Evolutionary conservation across 2,797 vertebrate species (phyloP).

Genomic region (Trachops cirrhosus): DNA sequence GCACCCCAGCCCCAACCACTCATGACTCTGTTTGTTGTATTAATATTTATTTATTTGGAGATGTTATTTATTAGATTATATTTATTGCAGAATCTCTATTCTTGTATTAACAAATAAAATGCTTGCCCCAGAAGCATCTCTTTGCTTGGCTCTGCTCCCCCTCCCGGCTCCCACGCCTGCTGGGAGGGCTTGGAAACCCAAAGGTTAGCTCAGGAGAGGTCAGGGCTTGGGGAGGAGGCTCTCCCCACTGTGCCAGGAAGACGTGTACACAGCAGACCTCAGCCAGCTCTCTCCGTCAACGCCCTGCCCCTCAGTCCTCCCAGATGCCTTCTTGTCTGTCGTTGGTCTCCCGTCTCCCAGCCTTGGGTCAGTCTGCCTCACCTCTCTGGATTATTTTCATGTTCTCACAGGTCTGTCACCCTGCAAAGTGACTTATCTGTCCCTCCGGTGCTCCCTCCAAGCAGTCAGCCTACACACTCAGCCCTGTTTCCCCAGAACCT

Average conservation of each 20-base stretch:
- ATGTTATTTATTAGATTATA: constrained; percentile 88
- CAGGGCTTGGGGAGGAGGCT: neutral
- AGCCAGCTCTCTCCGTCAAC: neutral
- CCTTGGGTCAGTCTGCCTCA: neutral
- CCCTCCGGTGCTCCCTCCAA: neutral
- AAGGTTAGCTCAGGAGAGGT: neutral
- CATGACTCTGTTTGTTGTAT: constrained; percentile 81
- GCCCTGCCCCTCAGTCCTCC: neutral
- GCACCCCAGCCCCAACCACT: constrained; percentile 61
- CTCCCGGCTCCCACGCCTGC: neutral
- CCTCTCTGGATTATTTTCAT: neutral
- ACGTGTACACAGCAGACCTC: neutral
- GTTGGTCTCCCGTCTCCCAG: neutral
- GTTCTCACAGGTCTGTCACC: neutral
- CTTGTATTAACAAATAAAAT: constrained; percentile 87
- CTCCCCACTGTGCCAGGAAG: neutral
- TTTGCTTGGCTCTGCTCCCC: neutral
- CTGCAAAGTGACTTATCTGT: neutral
- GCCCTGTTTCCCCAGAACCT: neutral
- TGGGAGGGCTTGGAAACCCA: neutral
- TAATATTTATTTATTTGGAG: constrained; percentile 88
- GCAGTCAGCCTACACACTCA: neutral
- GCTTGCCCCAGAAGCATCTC: constrained; percentile 79
- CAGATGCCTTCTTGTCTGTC: neutral
- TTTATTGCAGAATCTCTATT: constrained; percentile 89